Evolutionary conservation across 2,797 vertebrate genomes (phyloP).

Genomic region (Perdix hodgsoniae): DNA sequence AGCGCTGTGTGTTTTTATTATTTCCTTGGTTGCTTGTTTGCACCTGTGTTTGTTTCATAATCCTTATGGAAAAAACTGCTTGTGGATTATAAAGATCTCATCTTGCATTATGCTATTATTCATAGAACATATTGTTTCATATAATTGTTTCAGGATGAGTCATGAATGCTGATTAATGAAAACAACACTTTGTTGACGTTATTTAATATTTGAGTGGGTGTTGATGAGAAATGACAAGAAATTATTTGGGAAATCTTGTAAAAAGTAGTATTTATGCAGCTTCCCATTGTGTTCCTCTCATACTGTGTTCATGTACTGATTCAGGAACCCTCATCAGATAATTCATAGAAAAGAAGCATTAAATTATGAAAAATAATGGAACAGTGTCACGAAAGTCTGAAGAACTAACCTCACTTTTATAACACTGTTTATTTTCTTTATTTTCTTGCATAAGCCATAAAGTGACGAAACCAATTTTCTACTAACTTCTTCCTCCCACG

Average conservation of each 20-base stretch:
- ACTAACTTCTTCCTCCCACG: not conserved
- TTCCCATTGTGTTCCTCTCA: not conserved
- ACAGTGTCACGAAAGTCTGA: not conserved
- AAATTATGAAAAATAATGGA: not conserved
- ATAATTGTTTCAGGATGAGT: not conserved
- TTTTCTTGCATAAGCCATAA: not conserved
- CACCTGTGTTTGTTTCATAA: not conserved
- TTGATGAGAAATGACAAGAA: conserved; percentile 7
- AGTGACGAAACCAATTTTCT: not conserved
- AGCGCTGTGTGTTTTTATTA: not conserved
- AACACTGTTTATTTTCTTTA: not conserved
- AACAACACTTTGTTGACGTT: conserved; percentile 6
- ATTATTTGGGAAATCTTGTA: not conserved
- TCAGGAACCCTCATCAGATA: not conserved
- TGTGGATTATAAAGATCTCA: not conserved
- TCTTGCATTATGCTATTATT: not conserved
- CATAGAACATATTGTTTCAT: not conserved
- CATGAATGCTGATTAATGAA: conserved; percentile 16
- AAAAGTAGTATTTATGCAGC: not conserved
- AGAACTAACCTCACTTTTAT: not conserved
- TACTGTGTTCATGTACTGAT: not conserved
- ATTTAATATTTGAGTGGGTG: not conserved
- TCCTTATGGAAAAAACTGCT: not conserved
- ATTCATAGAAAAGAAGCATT: not conserved
- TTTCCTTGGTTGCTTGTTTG: not conserved